Evolutionary conservation across 2,888 invertebrate species (phyloP), one percentile per base, ranked within the genome.

Genomic region (Monochamus alternatus): DNA sequence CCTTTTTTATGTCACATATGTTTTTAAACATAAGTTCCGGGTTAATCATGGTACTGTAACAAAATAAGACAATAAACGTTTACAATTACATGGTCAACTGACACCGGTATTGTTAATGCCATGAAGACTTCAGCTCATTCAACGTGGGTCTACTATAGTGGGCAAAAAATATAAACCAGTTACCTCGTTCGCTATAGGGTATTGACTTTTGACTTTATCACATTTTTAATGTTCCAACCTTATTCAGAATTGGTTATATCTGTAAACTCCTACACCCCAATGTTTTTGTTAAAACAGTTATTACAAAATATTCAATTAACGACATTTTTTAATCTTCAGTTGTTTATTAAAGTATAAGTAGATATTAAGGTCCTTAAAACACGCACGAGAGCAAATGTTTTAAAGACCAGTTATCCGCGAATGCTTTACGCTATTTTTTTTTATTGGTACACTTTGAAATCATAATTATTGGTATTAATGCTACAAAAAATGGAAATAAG

Each of bases 161-260:
- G 3, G 22, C 30, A 64, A 64, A 64, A 64, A 64, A 47, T 31
- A 22, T 30, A 64, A 64, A 64, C 43, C 62, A 43, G 43, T 63
- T 43, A 38, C n/a, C 9, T 38, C n/a, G 14, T 44, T 63, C 9
- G 44, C 31, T 22, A 22, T 22, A 5, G 47, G 30, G 64, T 47
- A 47, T 64, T 31, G 64, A 64, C 47, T 30, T 44, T 47, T 30
- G 30, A 64, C 7, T 47, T 30, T 32, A 32, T 60, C n/a, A 31
- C 32, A 38, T 60, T 60, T 60, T 60, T 38, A 38, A 38, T 38
- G 38, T 38, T 38, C 7, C 38, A 38, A 7, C 7, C 5, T 32
- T 31, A 10, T 31, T 10, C 10, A 60, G 60, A 32, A 32, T 32
- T 60, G 38, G 60, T 32, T 60, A 32, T 31, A 38, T 38, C 38